Percentiles rank a stretch among this genome's conserved stretches.
These are phyloP conservation scores for Bungarus multicinctus DNA, from an alignment of 2,113 vertebrate genomes.

Conservation along the genomic window DNA sequence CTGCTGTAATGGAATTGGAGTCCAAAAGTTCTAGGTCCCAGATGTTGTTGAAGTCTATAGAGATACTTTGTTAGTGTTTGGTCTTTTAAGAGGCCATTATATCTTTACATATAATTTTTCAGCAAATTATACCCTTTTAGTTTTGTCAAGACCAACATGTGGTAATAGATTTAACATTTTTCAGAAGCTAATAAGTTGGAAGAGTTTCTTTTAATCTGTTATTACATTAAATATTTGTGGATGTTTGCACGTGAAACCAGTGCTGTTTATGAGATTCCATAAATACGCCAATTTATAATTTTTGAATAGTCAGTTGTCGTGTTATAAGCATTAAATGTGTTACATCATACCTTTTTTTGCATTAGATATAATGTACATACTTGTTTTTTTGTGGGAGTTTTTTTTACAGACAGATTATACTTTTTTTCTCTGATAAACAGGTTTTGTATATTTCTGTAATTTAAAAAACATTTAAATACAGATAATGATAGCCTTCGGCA, in stretches of 20 bases:
- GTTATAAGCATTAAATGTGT: background rate
- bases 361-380: background rate
- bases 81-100: constrained; percentile 25
- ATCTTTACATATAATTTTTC: constrained; percentile 26
- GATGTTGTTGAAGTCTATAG: background rate
- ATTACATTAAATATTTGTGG: constrained; percentile 3
- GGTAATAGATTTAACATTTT: constrained; percentile 16
- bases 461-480: background rate
- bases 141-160: constrained; percentile 26
- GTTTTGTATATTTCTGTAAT: background rate
- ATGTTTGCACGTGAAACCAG: constrained; percentile 16
- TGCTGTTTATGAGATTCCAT: constrained; percentile 2
- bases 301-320: background rate
- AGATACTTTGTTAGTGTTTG: constrained; percentile 23
- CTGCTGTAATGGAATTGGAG: background rate
- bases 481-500: background rate
- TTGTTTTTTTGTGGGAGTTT: background rate
- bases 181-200: constrained; percentile 7
- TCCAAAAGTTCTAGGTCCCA: background rate
- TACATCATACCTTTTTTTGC: background rate
- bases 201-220: constrained; percentile 24
- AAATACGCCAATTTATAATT: background rate
- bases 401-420: background rate
- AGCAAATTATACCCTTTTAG: constrained; percentile 26
- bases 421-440: background rate